Percentiles rank a stretch among this genome's conserved stretches.
Conservation (phyloP, 2,797 vertebrate species). For the Sebastes matsubarae region DNA sequence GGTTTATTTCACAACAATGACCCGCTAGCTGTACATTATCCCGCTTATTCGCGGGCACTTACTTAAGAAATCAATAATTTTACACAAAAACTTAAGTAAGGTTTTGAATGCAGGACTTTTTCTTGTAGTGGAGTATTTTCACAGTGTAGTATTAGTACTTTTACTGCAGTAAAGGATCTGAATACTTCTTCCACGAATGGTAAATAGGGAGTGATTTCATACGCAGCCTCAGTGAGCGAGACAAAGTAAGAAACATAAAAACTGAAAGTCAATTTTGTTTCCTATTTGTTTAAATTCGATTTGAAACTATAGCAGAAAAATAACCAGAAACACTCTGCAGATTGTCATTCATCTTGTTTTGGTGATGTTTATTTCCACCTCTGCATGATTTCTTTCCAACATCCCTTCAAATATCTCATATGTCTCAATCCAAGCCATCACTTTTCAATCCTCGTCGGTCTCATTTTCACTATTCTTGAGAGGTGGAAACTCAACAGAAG, state of each 20-base stretch:
- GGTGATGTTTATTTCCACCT: too few species aligned
- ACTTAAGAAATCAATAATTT: too few species aligned
- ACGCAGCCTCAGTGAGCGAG: neutral
- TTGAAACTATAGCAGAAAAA: too few species aligned
- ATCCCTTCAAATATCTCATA: neutral
- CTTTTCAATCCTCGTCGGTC: neutral
- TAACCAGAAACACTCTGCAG: too few species aligned
- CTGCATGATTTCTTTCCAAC: neutral
- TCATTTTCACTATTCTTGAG: neutral
- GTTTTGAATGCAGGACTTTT: too few species aligned
- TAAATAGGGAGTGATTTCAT: neutral
- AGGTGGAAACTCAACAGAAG: neutral
- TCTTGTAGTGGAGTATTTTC: too few species aligned
- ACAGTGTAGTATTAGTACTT: too few species aligned
- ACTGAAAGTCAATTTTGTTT: neutral
- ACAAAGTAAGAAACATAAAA: neutral
- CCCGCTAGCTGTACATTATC: too few species aligned
- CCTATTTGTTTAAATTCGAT: neutral
- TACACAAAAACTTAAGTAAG: too few species aligned
- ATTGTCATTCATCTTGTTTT: too few species aligned
- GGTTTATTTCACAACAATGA: too few species aligned
- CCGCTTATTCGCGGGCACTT: too few species aligned
- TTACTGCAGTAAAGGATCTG: neutral
- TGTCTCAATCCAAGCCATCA: neutral
- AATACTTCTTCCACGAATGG: neutral